Evolutionary conservation across 1,140 invertebrate species (phyloP).

Genomic region (Neodiprion virginianus): DNA sequence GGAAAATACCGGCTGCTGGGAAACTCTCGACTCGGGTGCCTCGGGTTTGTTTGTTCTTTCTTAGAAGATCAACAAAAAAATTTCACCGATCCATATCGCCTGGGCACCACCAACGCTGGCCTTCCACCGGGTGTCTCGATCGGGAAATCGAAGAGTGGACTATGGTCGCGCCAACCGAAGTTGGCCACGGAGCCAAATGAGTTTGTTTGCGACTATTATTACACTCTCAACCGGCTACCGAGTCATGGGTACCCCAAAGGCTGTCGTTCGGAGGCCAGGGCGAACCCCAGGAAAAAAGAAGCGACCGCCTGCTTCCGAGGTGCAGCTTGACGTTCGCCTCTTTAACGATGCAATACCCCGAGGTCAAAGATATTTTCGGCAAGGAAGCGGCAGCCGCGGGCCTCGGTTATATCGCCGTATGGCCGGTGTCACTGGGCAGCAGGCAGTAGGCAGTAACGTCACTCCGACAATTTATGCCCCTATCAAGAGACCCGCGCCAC

Average conservation of each 20-base stretch:
- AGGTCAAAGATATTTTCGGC: conserved; percentile 7
- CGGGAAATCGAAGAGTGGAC: conserved; percentile 39
- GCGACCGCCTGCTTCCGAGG: not conserved
- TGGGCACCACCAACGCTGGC: not conserved
- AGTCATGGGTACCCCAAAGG: conserved; percentile 29
- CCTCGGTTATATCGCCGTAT: too few species aligned
- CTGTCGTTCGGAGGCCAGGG: conserved; percentile 17
- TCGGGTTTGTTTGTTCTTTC: too few species aligned
- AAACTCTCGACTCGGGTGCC: too few species aligned
- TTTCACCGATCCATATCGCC: too few species aligned
- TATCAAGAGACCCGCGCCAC: too few species aligned
- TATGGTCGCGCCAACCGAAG: conserved; percentile 53
- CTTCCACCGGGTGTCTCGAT: conserved; percentile 32
- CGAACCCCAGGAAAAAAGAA: conserved; percentile 10
- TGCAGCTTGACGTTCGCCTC: not conserved
- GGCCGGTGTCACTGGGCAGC: too few species aligned
- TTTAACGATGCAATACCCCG: conserved; percentile 1
- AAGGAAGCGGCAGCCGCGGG: not conserved
- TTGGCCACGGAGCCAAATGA: conserved; percentile 55
- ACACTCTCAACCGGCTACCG: conserved; percentile 48
- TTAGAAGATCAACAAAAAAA: too few species aligned
- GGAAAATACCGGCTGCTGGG: too few species aligned
- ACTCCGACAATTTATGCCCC: too few species aligned
- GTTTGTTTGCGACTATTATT: conserved; percentile 57
- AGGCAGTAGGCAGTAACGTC: too few species aligned